Evolutionary conservation across 2,797 vertebrate species (phyloP), one percentile per base, ranked within the genome.

Genomic region (Gambusia yucatana): DNA sequence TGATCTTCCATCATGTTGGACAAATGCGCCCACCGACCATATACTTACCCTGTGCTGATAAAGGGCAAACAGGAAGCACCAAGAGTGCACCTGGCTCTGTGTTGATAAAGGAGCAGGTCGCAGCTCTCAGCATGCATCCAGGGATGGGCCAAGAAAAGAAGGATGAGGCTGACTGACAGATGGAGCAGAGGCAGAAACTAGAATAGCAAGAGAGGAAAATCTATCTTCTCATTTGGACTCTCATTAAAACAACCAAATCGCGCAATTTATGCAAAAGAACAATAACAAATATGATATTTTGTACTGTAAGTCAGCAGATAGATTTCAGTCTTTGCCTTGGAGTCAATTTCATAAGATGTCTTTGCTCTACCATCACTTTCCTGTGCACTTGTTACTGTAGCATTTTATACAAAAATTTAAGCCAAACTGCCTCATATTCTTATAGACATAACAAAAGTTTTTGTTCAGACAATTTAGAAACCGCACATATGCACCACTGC

Each of bases 81-180:
- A 91, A 94, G 90, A 91, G 91, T 94, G 92, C 93, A 95, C 93
- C 95, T 96, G 95, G 94, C 91, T 91, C 90, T 95, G 87, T 95
- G 95, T 89, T 95, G 95, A 96, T 96, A 95, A 94, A 94, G 92
- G 82, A 93, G 89, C 81, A 77, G 90, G 91, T 91, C 83, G 72
- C 55, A 67, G 85, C 86, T 95, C 93, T 84, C 93, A 90, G 93
- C 86, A 84, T 86, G 93, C 72, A 80, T 75, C 71, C 74, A 72
- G 78, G 85, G 72, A 87, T 79, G 75, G 86, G 87, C 90, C 85
- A 90, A 82, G 80, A 78, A 77, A 63, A 84, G 71, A 84, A 55
- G 77, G 77, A 77, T 76, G 86, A 89, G 73, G 73, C 55, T 75
- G 79, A 87, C 78, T 76, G 80, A 83, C 73, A 59, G 52, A 61